phyloP scores from a whole-genome alignment of 2,113 vertebrate species.

The Eidolon helvum region DNA sequence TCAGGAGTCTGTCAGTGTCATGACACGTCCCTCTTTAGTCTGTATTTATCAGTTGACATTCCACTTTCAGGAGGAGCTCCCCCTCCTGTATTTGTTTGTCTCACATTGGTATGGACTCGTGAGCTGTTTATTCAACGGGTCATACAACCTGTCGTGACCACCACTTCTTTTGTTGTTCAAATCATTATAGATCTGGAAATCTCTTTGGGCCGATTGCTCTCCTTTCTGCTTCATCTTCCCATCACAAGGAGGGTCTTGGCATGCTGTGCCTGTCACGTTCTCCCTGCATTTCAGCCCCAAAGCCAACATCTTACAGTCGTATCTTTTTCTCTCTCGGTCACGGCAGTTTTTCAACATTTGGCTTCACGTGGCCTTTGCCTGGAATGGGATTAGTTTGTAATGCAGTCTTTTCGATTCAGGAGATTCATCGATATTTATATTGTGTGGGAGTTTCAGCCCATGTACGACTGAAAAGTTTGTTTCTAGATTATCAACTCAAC shows the following conservation, averaged over 20 bases:
- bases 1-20: rapidly evolving
- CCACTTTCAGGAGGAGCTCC: background rate
- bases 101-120: background rate
- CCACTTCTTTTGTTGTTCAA: background rate
- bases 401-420: background rate
- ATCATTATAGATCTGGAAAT: background rate
- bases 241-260: background rate
- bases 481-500: background rate
- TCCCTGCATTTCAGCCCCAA: background rate
- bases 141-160: background rate
- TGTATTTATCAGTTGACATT: background rate
- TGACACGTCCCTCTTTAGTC: background rate
- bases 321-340: too few species aligned
- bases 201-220: background rate
- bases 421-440: background rate
- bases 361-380: background rate
- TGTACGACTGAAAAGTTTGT: background rate
- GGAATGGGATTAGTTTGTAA: background rate
- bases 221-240: background rate
- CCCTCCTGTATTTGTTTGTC: background rate
- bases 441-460: background rate
- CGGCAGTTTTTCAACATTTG: background rate
- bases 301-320: rapidly evolving
- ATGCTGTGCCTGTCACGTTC: too few species aligned
- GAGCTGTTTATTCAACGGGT: background rate